Conservation (phyloP, 2,888 invertebrate species). For the Drosophila dives region DNA sequence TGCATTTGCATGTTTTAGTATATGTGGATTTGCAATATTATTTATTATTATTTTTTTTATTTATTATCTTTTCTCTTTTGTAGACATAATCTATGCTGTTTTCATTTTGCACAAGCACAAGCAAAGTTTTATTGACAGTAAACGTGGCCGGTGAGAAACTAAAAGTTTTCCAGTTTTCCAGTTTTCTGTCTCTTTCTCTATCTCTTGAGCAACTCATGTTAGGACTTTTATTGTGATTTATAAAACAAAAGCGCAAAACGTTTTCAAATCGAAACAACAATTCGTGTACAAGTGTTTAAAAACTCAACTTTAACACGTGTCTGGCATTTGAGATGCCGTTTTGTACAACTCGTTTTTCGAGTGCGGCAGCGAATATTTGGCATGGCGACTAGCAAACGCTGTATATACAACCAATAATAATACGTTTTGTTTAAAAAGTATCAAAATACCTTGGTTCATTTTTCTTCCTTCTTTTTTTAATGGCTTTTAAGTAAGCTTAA, state of each 20-base stretch:
- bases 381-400: slow-evolving; percentile 3
- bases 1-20: slow-evolving; percentile 75
- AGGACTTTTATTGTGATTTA: slow-evolving; percentile 59
- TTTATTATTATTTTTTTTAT: slow-evolving; percentile 1
- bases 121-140: slow-evolving; percentile 78
- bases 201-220: slow-evolving; percentile 25
- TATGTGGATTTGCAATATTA: slow-evolving; percentile 29
- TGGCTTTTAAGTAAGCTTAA: slow-evolving; percentile 37
- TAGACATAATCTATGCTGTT: slow-evolving; percentile 59
- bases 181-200: slow-evolving; percentile 29
- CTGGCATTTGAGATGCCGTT: slow-evolving; percentile 64
- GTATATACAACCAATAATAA: slow-evolving; percentile 50
- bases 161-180: slow-evolving; percentile 48
- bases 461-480: slow-evolving; percentile 48
- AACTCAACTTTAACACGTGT: slow-evolving; percentile 73
- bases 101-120: slow-evolving; percentile 63
- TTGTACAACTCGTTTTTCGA: slow-evolving; percentile 4
- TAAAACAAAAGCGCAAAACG: slow-evolving; percentile 63
- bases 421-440: slow-evolving; percentile 52
- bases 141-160: slow-evolving; percentile 72
- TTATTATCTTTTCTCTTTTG: slow-evolving; percentile 3
- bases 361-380: slow-evolving; percentile 10
- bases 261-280: slow-evolving; percentile 62
- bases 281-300: slow-evolving; percentile 75
- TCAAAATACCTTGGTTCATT: slow-evolving; percentile 59